Evolutionary conservation across 2,797 vertebrate species (phyloP).

Genomic region (Erithacus rubecula): DNA sequence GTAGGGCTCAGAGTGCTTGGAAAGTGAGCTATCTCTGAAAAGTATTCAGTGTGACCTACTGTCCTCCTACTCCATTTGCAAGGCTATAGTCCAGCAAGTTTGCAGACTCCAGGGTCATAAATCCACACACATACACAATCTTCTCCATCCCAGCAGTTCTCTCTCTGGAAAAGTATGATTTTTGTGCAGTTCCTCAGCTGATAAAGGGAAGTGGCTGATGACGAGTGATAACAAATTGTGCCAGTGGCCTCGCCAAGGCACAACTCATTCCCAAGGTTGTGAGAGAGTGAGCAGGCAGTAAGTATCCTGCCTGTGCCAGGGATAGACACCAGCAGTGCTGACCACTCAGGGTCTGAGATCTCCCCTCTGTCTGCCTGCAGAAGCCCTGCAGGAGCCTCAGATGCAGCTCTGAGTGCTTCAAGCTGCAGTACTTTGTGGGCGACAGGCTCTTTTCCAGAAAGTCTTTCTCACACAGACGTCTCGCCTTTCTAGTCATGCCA

Average conservation of each 20-base stretch:
- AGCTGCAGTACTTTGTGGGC: slow-evolving; percentile 5
- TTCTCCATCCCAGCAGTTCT: not conserved
- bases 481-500: slow-evolving; percentile 1
- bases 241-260: not conserved
- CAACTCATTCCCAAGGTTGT: not conserved
- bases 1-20: not conserved
- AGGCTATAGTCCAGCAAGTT: not conserved
- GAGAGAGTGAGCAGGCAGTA: not conserved
- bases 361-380: not conserved
- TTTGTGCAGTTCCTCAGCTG: not conserved
- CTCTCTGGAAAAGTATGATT: not conserved
- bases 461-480: slow-evolving; percentile 9
- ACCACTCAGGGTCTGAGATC: rapidly evolving
- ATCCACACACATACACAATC: not conserved
- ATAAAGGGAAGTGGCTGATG: not conserved
- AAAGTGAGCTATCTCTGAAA: slow-evolving; percentile 20
- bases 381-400: not conserved
- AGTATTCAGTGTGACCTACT: not conserved
- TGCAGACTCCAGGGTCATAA: not conserved
- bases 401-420: not conserved
- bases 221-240: not conserved
- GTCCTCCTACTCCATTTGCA: not conserved
- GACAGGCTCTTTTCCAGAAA: slow-evolving; percentile 31
- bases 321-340: rapidly evolving
- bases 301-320: rapidly evolving